Percentiles rank a stretch among this genome's conserved stretches.
Evolutionary conservation across 2,888 invertebrate species (phyloP).

Genomic region (Zygothrica quintamaculata): DNA sequence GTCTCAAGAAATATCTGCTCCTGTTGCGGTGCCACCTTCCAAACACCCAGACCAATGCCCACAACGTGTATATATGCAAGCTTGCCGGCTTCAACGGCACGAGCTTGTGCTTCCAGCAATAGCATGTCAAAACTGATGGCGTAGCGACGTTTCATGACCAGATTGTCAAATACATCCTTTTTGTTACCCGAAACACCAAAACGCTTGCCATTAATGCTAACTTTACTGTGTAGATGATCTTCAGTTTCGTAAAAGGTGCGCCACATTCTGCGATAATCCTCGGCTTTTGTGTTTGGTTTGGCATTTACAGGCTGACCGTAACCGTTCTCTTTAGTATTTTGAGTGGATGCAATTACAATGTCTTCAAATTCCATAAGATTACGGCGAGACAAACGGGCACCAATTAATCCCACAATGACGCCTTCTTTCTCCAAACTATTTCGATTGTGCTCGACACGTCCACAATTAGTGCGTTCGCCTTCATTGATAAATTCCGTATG

Average conservation of each 20-base stretch:
- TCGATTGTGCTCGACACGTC: conserved; percentile 82
- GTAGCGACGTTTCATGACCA: conserved; percentile 84
- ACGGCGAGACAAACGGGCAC: conserved; percentile 85
- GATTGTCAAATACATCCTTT: conserved; percentile 80
- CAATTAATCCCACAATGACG: conserved; percentile 85
- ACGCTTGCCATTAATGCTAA: conserved; percentile 69
- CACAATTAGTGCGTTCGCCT: conserved; percentile 86
- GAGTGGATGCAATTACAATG: conserved; percentile 85
- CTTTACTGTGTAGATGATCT: conserved; percentile 67
- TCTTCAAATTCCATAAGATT: conserved; percentile 86
- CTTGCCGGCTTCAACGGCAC: conserved; percentile 85
- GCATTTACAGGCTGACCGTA: conserved; percentile 70
- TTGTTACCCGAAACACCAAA: conserved; percentile 75
- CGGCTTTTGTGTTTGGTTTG: conserved; percentile 30
- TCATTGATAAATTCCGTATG: conserved; percentile 86
- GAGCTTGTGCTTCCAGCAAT: conserved; percentile 87
- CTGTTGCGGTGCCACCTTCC: conserved; percentile 87
- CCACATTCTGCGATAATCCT: conserved; percentile 78
- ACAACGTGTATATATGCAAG: conserved; percentile 88
- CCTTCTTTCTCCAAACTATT: conserved; percentile 85
- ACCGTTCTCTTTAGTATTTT: conserved; percentile 85
- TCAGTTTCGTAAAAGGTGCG: conserved; percentile 69
- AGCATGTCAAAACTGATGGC: conserved; percentile 87
- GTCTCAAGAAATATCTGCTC: conserved; percentile 87
- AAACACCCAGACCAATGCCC: conserved; percentile 88